Evolutionary conservation across 2,113 vertebrate genomes (phyloP).

Genomic region (Gulo gulo): DNA sequence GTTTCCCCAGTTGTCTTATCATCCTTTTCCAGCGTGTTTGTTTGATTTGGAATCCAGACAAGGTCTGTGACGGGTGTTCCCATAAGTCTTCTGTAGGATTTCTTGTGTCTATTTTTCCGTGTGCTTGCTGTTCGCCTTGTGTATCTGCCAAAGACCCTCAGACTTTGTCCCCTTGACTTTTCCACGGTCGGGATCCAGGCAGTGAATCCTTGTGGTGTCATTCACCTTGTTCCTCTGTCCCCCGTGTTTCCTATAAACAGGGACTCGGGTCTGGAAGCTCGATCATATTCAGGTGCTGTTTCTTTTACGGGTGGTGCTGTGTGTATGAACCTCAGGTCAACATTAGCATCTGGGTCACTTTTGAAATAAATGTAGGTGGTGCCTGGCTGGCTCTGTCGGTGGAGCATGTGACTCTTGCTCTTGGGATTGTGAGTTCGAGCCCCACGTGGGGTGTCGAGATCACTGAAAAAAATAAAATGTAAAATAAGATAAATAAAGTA

Average conservation of each 20-base stretch:
- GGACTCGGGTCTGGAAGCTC: neutral
- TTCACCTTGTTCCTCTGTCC: neutral
- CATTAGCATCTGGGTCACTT: neutral
- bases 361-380: neutral
- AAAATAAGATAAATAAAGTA: neutral
- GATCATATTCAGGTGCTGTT: rapidly evolving
- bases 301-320: neutral
- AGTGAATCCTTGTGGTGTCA: neutral
- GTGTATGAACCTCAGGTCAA: neutral
- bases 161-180: neutral
- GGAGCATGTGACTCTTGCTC: neutral
- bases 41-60: neutral
- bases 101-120: rapidly evolving
- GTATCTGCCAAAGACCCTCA: neutral
- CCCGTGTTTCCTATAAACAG: neutral
- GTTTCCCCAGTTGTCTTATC: neutral
- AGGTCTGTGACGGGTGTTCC: neutral
- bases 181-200: neutral
- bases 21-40: neutral
- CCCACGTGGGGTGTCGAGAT: neutral
- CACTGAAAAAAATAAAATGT: neutral
- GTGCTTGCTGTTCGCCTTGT: neutral
- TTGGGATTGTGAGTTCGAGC: neutral
- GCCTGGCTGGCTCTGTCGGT: neutral
- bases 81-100: neutral